These are phyloP conservation scores for Lampris megalopsis DNA, from an alignment of 2,113 vertebrate species.

Conservation along the genomic window DNA sequence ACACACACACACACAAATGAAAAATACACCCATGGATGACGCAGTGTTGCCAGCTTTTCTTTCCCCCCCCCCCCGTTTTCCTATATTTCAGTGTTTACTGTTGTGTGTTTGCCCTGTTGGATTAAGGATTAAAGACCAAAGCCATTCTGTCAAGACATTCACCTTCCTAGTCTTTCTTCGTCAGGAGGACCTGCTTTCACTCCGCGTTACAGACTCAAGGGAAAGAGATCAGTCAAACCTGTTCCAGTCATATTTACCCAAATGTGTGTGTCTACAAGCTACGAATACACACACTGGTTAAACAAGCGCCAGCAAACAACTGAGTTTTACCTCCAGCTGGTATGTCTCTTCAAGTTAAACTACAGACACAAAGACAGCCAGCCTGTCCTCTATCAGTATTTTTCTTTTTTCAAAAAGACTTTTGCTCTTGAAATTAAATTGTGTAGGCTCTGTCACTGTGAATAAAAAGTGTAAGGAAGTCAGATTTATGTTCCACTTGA, in stretches of 20 bases:
- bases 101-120: constrained; percentile 24
- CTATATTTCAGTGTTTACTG: constrained; percentile 6
- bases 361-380: too few species aligned
- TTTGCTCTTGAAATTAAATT: too few species aligned
- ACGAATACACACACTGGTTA: too few species aligned
- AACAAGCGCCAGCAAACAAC: too few species aligned
- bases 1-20: not conserved
- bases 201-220: not conserved
- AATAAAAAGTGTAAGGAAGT: too few species aligned
- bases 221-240: not conserved
- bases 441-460: too few species aligned
- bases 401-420: too few species aligned
- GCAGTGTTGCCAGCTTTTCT: not conserved
- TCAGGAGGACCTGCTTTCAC: not conserved
- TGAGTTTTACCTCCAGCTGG: too few species aligned
- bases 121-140: constrained; percentile 50
- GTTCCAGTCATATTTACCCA: not conserved
- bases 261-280: not conserved
- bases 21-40: constrained; percentile 2
- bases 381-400: too few species aligned
- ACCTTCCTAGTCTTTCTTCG: not conserved
- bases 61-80: not conserved
- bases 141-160: constrained; percentile 1
- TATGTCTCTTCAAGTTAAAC: too few species aligned
- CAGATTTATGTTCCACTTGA: too few species aligned